These are phyloP conservation scores for Machimus rusticus DNA, from an alignment of 2,888 invertebrate species.

Conservation along the genomic window DNA sequence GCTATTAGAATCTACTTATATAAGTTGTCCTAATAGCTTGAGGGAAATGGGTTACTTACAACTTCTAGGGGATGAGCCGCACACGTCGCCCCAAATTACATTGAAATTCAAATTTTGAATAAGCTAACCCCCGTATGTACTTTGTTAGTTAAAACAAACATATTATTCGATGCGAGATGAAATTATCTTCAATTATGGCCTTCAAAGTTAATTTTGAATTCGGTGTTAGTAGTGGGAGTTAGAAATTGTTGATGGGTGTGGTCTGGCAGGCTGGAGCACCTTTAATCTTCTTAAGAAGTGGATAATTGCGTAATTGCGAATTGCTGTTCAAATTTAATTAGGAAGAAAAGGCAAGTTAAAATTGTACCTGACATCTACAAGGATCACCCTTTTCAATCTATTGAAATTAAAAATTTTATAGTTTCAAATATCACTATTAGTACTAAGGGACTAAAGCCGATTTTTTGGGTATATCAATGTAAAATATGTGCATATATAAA, in stretches of 20 bases:
- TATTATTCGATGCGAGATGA: background rate
- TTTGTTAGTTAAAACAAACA: background rate
- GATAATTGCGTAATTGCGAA: background rate
- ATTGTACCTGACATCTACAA: background rate
- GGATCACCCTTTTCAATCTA: too few species aligned
- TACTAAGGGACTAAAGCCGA: too few species aligned
- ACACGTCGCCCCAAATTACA: background rate
- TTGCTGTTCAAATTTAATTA: background rate
- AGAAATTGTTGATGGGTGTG: background rate
- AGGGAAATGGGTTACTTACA: background rate
- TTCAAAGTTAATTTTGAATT: background rate
- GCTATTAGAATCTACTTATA: background rate
- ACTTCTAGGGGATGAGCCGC: background rate
- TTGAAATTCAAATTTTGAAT: background rate
- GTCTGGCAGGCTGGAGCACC: background rate
- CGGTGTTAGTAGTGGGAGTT: background rate
- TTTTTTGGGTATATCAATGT: too few species aligned
- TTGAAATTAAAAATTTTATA: too few species aligned
- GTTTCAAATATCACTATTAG: too few species aligned
- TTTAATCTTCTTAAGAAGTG: background rate
- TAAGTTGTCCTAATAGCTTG: background rate
- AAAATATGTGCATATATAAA: too few species aligned
- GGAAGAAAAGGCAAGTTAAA: background rate
- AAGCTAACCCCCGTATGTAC: background rate
- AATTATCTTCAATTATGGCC: background rate